These are phyloP conservation scores for Anolis sagrei DNA, from an alignment of 2,113 vertebrate species.

Conservation along the genomic window DNA sequence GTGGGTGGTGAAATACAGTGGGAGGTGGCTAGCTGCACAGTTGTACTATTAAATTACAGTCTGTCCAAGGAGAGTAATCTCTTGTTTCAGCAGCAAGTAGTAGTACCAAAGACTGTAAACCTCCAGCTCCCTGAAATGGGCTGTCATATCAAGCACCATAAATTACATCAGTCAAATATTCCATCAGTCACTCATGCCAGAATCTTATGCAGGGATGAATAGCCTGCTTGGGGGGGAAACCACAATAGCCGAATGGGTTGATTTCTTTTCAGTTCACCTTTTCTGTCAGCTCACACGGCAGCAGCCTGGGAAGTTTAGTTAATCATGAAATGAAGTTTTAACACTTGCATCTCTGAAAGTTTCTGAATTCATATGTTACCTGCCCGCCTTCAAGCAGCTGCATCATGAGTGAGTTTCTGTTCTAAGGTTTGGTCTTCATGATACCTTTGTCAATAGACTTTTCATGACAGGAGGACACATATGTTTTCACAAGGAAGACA, in stretches of 20 bases:
- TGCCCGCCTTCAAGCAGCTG: constrained; percentile 30
- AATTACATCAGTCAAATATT: constrained; percentile 73
- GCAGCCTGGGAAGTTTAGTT: constrained; percentile 56
- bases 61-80: constrained; percentile 74
- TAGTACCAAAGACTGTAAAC: constrained; percentile 72
- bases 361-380: constrained; percentile 6
- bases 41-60: constrained; percentile 75
- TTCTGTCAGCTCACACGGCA: constrained; percentile 21
- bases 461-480: background rate
- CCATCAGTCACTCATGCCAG: constrained; percentile 63
- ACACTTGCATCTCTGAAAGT: constrained; percentile 27
- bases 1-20: constrained; percentile 67
- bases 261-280: constrained; percentile 65
- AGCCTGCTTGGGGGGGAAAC: constrained; percentile 63
- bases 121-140: constrained; percentile 71
- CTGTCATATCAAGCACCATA: constrained; percentile 72
- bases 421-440: background rate
- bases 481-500: background rate
- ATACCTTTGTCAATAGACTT: background rate
- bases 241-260: constrained; percentile 53
- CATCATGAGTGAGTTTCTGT: background rate
- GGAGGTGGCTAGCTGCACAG: constrained; percentile 67
- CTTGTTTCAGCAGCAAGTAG: constrained; percentile 77
- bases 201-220: constrained; percentile 61
- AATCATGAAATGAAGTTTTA: constrained; percentile 50